Evolutionary conservation across 2,888 invertebrate species (phyloP), one percentile per base, ranked within the genome.

Genomic region (Aphodius granarius): DNA sequence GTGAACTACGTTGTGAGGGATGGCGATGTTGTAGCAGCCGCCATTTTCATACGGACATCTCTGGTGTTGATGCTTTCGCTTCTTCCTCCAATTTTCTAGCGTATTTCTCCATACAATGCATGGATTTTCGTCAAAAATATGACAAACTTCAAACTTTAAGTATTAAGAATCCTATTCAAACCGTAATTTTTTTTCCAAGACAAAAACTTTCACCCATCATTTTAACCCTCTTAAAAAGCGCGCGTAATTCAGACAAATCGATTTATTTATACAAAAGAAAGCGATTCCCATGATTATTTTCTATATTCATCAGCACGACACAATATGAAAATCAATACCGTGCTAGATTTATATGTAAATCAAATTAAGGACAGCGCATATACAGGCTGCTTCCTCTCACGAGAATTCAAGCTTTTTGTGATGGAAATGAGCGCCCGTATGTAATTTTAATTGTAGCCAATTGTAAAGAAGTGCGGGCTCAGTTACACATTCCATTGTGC

Each of bases 1-100:
- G 72, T 76, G 76, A 65, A 74, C 75, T 77, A 66, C 66, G 72
- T n/a, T n/a, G 76, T 22, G 74, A 74, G 74, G 73, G 73, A 77
- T 73, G 73, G 20, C 22, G 68, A 17, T 17, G 22, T 23, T 22
- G 43, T 6, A 43, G 21, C 23, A 19, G 68, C 68, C 68, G 68
- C 68, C 68, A 68, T 68, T 68, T 68, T 68, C 68, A n/a, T 22
- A 21, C 22, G 20, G 43, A 43, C 43, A 43, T 43, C 43, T 43
- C 43, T 43, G 43, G 43, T 3, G 13, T 43, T 43, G 43, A 43
- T 20, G 18, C 66, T 20, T 66, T 68, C 68, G 68, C 68, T 68
- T 68, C 21, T 68, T 68, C 20, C 20, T 68, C 68, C 9, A 20
- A 20, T 43, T 13, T 13, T 13, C 13, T 13, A 0, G 43, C 43